A percentile compares a stretch with the other conserved stretches of the same genome.
Evolutionary conservation across 2,797 vertebrate species (phyloP).

Genomic region (Crenuchus spilurus): DNA sequence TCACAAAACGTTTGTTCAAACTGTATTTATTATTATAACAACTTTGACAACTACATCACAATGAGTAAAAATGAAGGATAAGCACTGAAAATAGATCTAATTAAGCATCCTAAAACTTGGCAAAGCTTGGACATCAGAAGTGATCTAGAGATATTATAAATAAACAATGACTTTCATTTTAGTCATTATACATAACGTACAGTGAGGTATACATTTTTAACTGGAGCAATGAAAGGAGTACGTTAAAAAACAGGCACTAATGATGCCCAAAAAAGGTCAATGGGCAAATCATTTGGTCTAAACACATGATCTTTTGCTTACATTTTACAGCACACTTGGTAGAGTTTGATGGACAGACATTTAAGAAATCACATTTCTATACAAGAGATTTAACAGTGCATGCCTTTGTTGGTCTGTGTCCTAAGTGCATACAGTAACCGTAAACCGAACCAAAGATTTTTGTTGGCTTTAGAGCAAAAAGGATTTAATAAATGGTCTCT

Average conservation of each 20-base stretch:
- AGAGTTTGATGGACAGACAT: constrained; percentile 2
- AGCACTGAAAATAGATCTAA: constrained; percentile 19
- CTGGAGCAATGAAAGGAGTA: not conserved
- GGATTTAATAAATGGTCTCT: not conserved
- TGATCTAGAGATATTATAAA: not conserved
- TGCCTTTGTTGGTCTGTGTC: not conserved
- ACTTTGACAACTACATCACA: too few species aligned
- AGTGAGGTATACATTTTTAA: not conserved
- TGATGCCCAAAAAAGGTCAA: not conserved
- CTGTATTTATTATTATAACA: constrained; percentile 18
- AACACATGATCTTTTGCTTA: constrained; percentile 7
- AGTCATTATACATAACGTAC: constrained; percentile 4
- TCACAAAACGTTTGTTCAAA: not conserved
- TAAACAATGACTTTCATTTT: not conserved
- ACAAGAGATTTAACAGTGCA: constrained; percentile 7
- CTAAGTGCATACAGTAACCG: not conserved
- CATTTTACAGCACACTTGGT: constrained; percentile 16
- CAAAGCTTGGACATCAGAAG: constrained; percentile 6
- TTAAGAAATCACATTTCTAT: constrained; percentile 18
- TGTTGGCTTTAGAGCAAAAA: not conserved
- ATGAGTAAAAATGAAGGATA: constrained; percentile 26
- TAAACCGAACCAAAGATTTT: not conserved
- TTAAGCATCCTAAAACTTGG: constrained; percentile 29
- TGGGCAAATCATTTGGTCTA: not conserved
- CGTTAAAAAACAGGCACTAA: not conserved